Conservation (phyloP, 2,113 vertebrate species). For the Myotis lucifugus region DNA sequence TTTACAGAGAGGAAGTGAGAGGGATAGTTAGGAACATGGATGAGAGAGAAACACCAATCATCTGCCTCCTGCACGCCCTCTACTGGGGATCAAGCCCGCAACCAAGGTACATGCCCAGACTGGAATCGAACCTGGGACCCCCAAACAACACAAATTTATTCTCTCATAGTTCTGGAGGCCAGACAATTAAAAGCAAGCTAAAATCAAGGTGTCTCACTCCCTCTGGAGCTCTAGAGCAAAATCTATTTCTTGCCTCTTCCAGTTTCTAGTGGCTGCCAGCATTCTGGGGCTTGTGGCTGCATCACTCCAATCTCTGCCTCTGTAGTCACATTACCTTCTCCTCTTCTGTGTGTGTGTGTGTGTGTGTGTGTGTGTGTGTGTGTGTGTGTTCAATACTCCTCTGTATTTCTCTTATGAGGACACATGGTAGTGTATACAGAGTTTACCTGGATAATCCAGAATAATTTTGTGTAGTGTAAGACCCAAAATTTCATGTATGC, state of each 20-base stretch:
- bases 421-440: background rate
- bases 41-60: no score
- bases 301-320: background rate
- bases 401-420: background rate
- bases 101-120: no score
- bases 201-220: constrained; percentile 15
- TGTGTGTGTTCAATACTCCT: background rate
- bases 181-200: constrained; percentile 4
- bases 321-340: background rate
- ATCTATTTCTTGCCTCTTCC: background rate
- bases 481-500: background rate
- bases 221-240: background rate
- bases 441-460: background rate
- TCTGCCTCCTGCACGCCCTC: no score
- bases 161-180: constrained; percentile 8
- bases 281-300: background rate
- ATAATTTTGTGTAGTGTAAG: background rate
- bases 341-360: background rate
- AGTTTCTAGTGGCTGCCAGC: background rate
- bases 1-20: no score
- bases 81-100: no score
- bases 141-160: constrained; percentile 50
- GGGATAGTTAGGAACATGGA: no score
- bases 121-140: no score
- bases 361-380: background rate